phyloP scores from a whole-genome alignment of 1,140 invertebrate species.

The Venustaconcha ellipsiformis region DNA sequence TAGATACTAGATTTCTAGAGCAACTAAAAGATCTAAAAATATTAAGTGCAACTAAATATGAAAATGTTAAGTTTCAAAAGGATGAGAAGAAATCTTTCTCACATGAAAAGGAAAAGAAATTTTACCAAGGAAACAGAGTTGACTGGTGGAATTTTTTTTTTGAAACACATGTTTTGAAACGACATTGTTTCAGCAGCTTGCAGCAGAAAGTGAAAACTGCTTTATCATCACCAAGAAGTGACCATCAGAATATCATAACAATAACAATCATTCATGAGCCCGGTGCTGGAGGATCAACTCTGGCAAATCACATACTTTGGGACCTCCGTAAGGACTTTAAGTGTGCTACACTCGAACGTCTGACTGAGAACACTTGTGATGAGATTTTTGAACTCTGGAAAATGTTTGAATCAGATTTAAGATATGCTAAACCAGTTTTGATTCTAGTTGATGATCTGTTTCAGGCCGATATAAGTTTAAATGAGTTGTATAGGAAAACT shows the following conservation, averaged over 20 bases:
- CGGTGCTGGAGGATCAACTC: slow-evolving; percentile 24
- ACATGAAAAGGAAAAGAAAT: slow-evolving; percentile 11
- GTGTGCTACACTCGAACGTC: slow-evolving; percentile 17
- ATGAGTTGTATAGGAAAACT: slow-evolving; percentile 1
- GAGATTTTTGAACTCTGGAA: slow-evolving; percentile 11
- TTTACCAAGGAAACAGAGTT: slow-evolving; percentile 19
- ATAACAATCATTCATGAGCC: slow-evolving; percentile 22
- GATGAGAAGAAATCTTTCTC: slow-evolving; percentile 5
- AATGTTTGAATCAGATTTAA: slow-evolving; percentile 2
- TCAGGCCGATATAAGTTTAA: slow-evolving; percentile 5
- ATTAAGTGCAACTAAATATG: slow-evolving; percentile 18
- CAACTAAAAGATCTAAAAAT: slow-evolving; percentile 15
- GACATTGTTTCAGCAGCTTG: slow-evolving; percentile 13
- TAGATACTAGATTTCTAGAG: slow-evolving; percentile 18
- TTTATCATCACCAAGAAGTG: too few relatives aligned
- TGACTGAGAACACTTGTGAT: slow-evolving; percentile 8
- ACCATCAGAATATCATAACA: slow-evolving; percentile 1
- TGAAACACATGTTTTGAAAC: slow-evolving; percentile 19
- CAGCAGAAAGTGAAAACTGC: neutral
- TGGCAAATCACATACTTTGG: slow-evolving; percentile 18
- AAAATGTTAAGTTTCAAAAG: slow-evolving; percentile 13
- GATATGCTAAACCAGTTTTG: slow-evolving; percentile 11
- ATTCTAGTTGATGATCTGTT: slow-evolving; percentile 21
- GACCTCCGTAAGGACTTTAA: slow-evolving; percentile 12
- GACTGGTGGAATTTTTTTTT: slow-evolving; percentile 30